Percentiles rank a stretch among this genome's conserved stretches.
phyloP scores from a whole-genome alignment of 2,797 vertebrate genomes.

The Calcarius lapponicus region DNA sequence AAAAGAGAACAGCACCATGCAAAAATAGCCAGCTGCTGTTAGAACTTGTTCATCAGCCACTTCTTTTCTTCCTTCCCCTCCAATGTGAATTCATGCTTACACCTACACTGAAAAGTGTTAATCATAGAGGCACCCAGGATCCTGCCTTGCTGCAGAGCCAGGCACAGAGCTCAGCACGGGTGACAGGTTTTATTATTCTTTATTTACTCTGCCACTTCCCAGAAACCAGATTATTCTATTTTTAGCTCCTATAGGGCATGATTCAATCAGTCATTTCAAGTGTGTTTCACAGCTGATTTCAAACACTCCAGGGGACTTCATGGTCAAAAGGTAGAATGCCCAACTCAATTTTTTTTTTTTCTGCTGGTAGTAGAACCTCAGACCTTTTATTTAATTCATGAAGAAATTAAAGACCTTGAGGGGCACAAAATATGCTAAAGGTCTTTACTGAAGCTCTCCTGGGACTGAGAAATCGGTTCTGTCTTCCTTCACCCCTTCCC shows the following conservation, averaged over 20 bases:
- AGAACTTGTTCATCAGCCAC: background rate
- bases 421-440: background rate
- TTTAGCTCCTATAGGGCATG: background rate
- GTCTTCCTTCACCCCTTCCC: background rate
- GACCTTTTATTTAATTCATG: background rate
- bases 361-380: background rate
- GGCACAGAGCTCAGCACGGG: background rate
- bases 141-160: background rate
- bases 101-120: background rate
- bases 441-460: background rate
- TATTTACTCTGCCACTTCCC: constrained; percentile 54
- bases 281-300: constrained; percentile 6
- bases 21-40: background rate
- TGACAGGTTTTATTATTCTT: constrained; percentile 24
- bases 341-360: background rate
- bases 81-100: background rate
- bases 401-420: background rate
- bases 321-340: background rate
- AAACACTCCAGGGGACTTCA: background rate
- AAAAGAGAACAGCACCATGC: background rate
- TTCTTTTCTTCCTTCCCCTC: background rate
- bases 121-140: background rate
- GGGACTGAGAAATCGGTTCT: background rate
- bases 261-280: constrained; percentile 10
- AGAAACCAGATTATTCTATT: constrained; percentile 23